Evolutionary conservation across 2,888 invertebrate genomes (phyloP).

Genomic region (Lydus trimaculatus): DNA sequence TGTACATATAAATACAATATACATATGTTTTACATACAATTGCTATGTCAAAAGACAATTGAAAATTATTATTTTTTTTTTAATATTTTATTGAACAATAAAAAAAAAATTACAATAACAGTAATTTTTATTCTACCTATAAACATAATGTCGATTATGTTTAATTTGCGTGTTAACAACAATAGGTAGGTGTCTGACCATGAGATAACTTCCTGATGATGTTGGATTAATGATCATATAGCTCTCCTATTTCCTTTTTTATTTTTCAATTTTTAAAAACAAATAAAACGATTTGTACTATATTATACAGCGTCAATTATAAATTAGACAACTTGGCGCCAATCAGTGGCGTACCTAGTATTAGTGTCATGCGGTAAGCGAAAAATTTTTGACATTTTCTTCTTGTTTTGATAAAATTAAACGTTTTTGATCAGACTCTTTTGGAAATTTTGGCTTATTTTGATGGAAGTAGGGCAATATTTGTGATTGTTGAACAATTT

Average conservation of each 20-base stretch:
- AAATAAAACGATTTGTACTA: too few species aligned
- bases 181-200: slow-evolving; percentile 13
- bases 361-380: too few species aligned
- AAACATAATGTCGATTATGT: neutral
- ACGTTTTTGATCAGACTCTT: too few species aligned
- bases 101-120: neutral
- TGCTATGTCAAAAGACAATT: neutral
- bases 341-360: too few species aligned
- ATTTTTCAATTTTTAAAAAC: neutral
- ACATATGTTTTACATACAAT: slow-evolving; percentile 1
- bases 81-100: neutral
- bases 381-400: too few species aligned
- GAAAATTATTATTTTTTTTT: neutral
- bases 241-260: slow-evolving; percentile 1
- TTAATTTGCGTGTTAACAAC: slow-evolving; percentile 6
- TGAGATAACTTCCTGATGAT: slow-evolving; percentile 19
- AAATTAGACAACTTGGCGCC: too few species aligned
- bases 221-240: neutral
- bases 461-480: too few species aligned
- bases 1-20: neutral
- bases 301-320: too few species aligned
- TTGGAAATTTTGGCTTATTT: too few species aligned
- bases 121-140: neutral
- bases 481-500: too few species aligned
- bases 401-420: too few species aligned